Evolutionary conservation across 2,888 invertebrate species (phyloP).

Genomic region (Ornithoptera alexandrae): DNA sequence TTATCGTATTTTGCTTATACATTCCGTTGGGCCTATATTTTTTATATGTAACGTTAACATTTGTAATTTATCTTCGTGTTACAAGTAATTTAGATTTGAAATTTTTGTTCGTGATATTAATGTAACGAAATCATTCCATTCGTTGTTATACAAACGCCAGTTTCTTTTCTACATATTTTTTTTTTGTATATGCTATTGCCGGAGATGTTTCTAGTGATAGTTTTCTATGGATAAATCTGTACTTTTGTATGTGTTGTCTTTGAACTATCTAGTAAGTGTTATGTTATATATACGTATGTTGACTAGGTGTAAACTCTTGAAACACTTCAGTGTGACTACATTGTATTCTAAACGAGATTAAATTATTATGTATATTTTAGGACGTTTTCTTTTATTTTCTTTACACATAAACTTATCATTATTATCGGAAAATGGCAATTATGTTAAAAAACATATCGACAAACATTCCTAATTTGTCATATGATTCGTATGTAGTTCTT

Average conservation of each 20-base stretch:
- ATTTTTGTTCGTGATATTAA: slow-evolving; percentile 1
- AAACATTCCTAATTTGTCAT: neutral
- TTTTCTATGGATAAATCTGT: slow-evolving; percentile 30
- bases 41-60: slow-evolving; percentile 9
- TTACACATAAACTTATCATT: neutral
- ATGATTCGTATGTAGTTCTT: neutral
- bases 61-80: slow-evolving; percentile 8
- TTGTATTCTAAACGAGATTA: slow-evolving; percentile 43
- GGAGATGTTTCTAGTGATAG: slow-evolving; percentile 28
- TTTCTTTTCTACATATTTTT: neutral
- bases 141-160: neutral
- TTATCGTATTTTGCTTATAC: neutral
- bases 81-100: slow-evolving; percentile 8
- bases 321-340: slow-evolving; percentile 46
- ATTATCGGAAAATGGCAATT: neutral
- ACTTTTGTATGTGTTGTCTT: slow-evolving; percentile 34
- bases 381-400: neutral
- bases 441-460: no score
- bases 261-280: slow-evolving; percentile 40
- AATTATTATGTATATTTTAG: slow-evolving; percentile 43
- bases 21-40: slow-evolving; percentile 27
- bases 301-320: slow-evolving; percentile 55
- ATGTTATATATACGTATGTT: slow-evolving; percentile 55
- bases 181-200: slow-evolving; percentile 3
- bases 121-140: neutral